phyloP scores from a whole-genome alignment of 2,113 vertebrate genomes.

The Pelusios castaneus region DNA sequence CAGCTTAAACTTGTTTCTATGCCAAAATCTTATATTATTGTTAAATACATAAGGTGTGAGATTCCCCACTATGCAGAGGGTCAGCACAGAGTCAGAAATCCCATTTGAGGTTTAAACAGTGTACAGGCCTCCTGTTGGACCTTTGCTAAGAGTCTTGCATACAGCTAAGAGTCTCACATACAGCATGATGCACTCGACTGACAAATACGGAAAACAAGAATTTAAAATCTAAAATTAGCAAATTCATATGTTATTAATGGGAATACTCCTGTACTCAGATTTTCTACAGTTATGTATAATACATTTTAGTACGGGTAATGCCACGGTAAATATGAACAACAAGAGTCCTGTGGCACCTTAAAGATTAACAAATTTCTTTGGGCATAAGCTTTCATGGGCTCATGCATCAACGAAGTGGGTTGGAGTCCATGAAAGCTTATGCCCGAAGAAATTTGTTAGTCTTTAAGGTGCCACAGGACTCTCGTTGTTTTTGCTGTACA shows the following conservation, averaged over 20 bases:
- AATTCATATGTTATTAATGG: background rate
- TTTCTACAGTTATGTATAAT: background rate
- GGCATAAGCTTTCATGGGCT: too few species aligned
- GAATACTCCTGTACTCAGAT: background rate
- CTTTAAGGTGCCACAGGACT: too few species aligned
- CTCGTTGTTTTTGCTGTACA: too few species aligned
- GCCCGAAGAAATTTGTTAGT: too few species aligned
- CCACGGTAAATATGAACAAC: too few species aligned
- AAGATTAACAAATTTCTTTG: too few species aligned
- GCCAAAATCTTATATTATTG: background rate
- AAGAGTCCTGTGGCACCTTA: too few species aligned
- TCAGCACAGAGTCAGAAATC: background rate
- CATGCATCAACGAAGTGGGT: too few species aligned
- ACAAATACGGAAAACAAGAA: background rate
- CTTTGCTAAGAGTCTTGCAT: background rate
- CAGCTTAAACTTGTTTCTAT: background rate
- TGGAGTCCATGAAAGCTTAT: too few species aligned
- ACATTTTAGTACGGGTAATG: background rate
- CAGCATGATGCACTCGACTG: background rate
- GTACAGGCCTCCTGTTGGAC: background rate
- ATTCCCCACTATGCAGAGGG: background rate
- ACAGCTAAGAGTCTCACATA: background rate
- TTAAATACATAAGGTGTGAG: background rate
- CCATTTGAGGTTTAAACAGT: background rate
- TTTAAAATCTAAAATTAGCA: background rate